Conservation (phyloP, 2,113 vertebrate genomes). For the Bombycilla garrulus region DNA sequence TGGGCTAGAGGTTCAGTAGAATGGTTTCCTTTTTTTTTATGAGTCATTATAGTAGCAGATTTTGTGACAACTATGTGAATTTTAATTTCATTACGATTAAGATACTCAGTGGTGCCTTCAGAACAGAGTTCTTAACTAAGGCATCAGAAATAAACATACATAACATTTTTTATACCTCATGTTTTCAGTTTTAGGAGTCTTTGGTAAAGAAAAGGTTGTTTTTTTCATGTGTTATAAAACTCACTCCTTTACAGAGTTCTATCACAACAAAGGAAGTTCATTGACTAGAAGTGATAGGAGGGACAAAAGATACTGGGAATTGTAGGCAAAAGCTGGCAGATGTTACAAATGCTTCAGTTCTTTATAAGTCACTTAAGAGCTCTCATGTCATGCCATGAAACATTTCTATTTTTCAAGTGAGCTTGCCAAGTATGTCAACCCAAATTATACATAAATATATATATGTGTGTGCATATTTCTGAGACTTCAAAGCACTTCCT, state of each 20-base stretch:
- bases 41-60: neutral
- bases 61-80: neutral
- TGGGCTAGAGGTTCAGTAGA: neutral
- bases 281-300: neutral
- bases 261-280: conserved; percentile 49
- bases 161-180: neutral
- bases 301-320: conserved; percentile 12
- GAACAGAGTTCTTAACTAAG: neutral
- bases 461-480: conserved; percentile 7
- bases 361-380: conserved; percentile 64
- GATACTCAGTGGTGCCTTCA: neutral
- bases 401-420: conserved; percentile 51
- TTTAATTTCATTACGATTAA: neutral
- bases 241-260: neutral
- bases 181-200: neutral
- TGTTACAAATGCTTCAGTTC: conserved; percentile 63
- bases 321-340: conserved; percentile 62
- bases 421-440: conserved; percentile 71
- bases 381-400: conserved; percentile 70
- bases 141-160: neutral
- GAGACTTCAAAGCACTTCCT: conserved; percentile 75
- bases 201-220: neutral
- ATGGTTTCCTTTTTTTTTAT: neutral
- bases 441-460: conserved; percentile 53
- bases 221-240: neutral